Evolutionary conservation across 2,888 invertebrate species (phyloP).

Genomic region (Stegana nigrithorax): DNA sequence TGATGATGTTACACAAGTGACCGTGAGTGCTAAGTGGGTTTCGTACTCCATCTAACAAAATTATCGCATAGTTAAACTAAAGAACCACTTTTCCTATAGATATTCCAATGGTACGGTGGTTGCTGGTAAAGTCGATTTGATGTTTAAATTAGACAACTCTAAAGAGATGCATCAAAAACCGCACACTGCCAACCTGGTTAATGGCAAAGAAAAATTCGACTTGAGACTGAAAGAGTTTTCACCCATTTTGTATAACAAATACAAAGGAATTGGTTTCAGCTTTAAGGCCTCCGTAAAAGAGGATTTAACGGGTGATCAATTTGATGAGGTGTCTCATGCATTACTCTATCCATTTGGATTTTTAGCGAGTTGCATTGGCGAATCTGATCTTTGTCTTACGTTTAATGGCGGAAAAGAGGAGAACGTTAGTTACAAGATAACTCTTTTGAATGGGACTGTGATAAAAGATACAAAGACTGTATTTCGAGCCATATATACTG

Average conservation of each 20-base stretch:
- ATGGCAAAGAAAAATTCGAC: conserved; percentile 62
- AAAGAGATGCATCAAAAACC: conserved; percentile 49
- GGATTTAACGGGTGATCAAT: conserved; percentile 82
- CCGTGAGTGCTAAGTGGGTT: conserved; percentile 71
- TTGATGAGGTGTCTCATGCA: conserved; percentile 81
- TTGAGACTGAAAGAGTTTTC: conserved; percentile 54
- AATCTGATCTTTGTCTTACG: conserved; percentile 81
- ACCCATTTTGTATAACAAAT: conserved; percentile 37
- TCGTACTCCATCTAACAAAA: not conserved
- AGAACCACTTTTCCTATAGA: conserved; percentile 70
- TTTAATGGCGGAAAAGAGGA: conserved; percentile 92
- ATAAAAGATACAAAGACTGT: conserved; percentile 73
- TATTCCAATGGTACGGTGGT: conserved; percentile 83
- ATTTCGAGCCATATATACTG: conserved; percentile 67
- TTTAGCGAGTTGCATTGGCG: conserved; percentile 76
- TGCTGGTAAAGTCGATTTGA: conserved; percentile 83
- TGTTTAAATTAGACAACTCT: conserved; percentile 29
- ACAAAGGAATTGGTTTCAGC: conserved; percentile 32
- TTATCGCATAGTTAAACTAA: not conserved
- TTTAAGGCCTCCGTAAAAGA: conserved; percentile 93
- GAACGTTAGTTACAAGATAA: conserved; percentile 80
- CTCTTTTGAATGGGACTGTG: conserved; percentile 78
- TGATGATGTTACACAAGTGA: conserved; percentile 82
- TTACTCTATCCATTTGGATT: conserved; percentile 83
- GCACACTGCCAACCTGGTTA: conserved; percentile 54